Evolutionary conservation across 2,113 vertebrate species (phyloP).

Genomic region (Brachirus orientalis): DNA sequence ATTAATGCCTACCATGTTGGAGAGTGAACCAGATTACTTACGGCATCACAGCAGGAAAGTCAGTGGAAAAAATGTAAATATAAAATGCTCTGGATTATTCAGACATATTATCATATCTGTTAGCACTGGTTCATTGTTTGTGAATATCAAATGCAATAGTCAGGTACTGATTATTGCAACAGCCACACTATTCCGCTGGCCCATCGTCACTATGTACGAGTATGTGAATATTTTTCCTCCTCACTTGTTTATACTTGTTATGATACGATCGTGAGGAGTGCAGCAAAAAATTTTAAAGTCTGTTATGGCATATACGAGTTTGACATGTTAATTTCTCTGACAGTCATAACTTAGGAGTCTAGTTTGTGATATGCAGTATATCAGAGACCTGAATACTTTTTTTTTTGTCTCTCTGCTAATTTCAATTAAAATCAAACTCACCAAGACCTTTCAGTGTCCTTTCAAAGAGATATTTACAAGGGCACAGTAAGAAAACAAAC

Average conservation of each 20-base stretch:
- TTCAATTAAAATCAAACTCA: too few relatives aligned
- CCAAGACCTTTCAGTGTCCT: conserved; percentile 18
- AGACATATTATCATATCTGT: too few relatives aligned
- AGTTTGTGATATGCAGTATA: too few relatives aligned
- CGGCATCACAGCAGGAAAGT: background rate
- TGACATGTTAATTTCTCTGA: too few relatives aligned
- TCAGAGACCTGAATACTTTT: too few relatives aligned
- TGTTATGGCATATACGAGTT: too few relatives aligned
- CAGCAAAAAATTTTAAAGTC: background rate
- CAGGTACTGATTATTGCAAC: background rate
- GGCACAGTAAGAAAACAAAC: conserved; percentile 9
- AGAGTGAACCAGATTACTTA: background rate
- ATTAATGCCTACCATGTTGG: background rate
- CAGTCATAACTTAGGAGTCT: too few relatives aligned
- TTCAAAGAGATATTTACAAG: conserved; percentile 4
- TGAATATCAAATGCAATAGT: too few relatives aligned
- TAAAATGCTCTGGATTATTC: too few relatives aligned
- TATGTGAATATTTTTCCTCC: too few relatives aligned
- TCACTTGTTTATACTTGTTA: background rate
- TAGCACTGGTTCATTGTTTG: too few relatives aligned
- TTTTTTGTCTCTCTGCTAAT: too few relatives aligned
- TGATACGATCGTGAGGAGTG: background rate
- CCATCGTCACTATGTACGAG: background rate
- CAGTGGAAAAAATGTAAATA: background rate
- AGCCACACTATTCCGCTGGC: background rate